Conservation (phyloP, 2,113 vertebrate genomes). For the Craseonycteris thonglongyai region DNA sequence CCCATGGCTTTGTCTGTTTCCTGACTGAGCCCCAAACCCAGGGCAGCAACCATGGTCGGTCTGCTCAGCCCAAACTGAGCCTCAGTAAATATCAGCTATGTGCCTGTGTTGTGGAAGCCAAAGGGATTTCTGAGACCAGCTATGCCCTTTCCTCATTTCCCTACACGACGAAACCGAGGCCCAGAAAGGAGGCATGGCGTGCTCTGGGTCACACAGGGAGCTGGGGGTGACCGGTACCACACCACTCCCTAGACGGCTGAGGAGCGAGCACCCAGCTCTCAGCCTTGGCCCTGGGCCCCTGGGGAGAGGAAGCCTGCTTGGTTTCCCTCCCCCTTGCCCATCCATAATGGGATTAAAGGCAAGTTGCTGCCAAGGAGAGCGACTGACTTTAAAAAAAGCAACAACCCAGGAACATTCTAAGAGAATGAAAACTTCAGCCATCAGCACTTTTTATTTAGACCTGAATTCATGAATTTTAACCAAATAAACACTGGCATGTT, state of each 20-base stretch:
- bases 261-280: no score
- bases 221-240: fast-evolving
- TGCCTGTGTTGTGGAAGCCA: background rate
- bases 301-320: background rate
- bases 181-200: fast-evolving
- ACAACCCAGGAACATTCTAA: constrained; percentile 8
- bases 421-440: constrained; percentile 37
- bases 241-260: fast-evolving
- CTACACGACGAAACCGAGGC: background rate
- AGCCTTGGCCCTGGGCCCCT: background rate
- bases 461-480: constrained; percentile 77
- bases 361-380: constrained; percentile 39
- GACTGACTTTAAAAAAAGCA: background rate
- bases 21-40: no score
- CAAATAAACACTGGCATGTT: constrained; percentile 65
- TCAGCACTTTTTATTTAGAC: constrained; percentile 73
- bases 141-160: background rate
- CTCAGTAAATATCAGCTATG: background rate
- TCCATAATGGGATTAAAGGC: constrained; percentile 68
- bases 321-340: background rate
- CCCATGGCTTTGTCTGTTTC: background rate
- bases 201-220: background rate
- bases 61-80: background rate
- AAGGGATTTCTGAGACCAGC: background rate
- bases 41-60: fast-evolving